Percentiles rank a stretch among this genome's conserved stretches.
phyloP scores from a whole-genome alignment of 2,888 invertebrate genomes.

The Drosophila putrida region DNA sequence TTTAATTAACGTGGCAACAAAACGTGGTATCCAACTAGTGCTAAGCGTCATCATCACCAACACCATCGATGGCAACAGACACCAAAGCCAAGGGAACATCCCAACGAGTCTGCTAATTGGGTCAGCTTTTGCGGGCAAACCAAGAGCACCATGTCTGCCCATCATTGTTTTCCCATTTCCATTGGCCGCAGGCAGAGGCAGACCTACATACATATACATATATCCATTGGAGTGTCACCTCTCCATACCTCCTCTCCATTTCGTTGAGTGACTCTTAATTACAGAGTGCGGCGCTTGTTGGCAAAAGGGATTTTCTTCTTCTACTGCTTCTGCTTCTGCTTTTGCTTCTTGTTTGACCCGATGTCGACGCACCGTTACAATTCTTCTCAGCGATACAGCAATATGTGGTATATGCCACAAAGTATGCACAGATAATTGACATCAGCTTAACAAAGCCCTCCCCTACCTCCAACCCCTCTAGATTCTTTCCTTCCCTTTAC shows the following conservation, averaged over 20 bases:
- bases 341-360: constrained; percentile 59
- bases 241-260: background rate
- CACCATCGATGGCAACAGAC: constrained; percentile 46
- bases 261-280: constrained; percentile 78
- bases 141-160: constrained; percentile 36
- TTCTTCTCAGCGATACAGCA: constrained; percentile 39
- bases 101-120: constrained; percentile 65
- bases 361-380: constrained; percentile 45
- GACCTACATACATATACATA: constrained; percentile 10
- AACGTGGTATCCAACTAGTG: constrained; percentile 64
- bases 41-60: constrained; percentile 51
- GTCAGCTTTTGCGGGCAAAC: constrained; percentile 60
- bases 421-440: constrained; percentile 74
- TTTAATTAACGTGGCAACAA: constrained; percentile 76
- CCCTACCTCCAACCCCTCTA: background rate
- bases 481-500: background rate
- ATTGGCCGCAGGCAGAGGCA: constrained; percentile 52
- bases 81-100: constrained; percentile 43
- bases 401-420: constrained; percentile 39
- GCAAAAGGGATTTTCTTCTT: constrained; percentile 76
- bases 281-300: constrained; percentile 73
- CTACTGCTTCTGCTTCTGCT: constrained; percentile 27
- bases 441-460: constrained; percentile 37
- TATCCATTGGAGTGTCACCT: constrained; percentile 28
- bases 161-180: constrained; percentile 73